Evolutionary conservation across 2,113 vertebrate species (phyloP), one percentile per base, ranked within the genome.

Genomic region (Marcusenius ussheri): DNA sequence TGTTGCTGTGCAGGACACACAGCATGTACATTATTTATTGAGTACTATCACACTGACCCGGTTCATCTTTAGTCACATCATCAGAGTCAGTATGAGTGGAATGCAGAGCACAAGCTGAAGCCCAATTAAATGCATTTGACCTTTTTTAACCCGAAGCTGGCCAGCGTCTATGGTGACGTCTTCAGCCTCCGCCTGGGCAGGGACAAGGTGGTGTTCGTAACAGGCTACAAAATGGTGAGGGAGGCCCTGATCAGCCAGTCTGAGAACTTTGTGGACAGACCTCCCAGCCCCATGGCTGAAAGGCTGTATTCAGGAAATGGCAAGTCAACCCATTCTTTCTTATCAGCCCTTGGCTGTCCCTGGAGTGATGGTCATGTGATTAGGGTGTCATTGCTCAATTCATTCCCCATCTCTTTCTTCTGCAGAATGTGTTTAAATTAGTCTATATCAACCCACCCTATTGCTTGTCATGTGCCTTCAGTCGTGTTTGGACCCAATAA

Each of bases 221-320:
- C 62, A 0, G 96, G 97, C 2, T 94, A 96, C 62, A 93, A 91
- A 84, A 91, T 96, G 95, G 91, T 97, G 88, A 98, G 95, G 90
- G 97, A 98, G 91, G 95, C 93, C 24, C 92, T 98, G 1, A 90
- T 96, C n/a, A 94, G 94, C 49, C 95, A 97, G 89, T 96, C 94
- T 0, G 94, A 97, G 9, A 93, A 93, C 90, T 96, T 97, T 92
- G 5, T 94, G 0, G 95, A 93, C 24, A 96, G 97, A 0, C 97
- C 96, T 0, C 1, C 92, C 3, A 0, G 92, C 1, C 95, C 96
- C 0, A 0, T 96, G 0, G 92, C 90, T 84, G 83, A 91, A 15
- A 93, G 90, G 31, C 66, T 95, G 66, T 96, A 96, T 89, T 94
- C 93, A 62, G 91, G 92, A 42, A 93, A 94, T 91, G 95, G 95